Conservation (phyloP, 2,113 vertebrate genomes). For the Coregonus clupeaformis region DNA sequence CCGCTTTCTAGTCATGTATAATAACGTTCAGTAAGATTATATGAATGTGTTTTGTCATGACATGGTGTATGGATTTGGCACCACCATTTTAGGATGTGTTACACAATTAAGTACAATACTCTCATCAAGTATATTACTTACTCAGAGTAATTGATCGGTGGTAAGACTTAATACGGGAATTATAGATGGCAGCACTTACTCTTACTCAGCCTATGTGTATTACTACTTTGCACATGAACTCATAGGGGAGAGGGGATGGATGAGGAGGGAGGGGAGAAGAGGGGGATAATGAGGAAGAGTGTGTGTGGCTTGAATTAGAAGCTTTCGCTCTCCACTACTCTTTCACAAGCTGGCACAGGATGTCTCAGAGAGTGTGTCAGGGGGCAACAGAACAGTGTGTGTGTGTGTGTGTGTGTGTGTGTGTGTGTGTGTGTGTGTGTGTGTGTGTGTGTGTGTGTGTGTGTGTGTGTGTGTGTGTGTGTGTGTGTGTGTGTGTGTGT, state of each 20-base stretch:
- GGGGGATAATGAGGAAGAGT: background rate
- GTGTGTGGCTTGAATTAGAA: background rate
- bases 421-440: constrained; percentile 10
- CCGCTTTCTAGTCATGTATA: too few relatives aligned
- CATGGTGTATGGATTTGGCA: too few relatives aligned
- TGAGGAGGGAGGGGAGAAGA: background rate
- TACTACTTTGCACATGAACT: background rate
- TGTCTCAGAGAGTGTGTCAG: constrained; percentile 22
- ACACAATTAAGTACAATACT: too few relatives aligned
- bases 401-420: constrained; percentile 9
- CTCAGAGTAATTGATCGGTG: too few relatives aligned
- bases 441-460: constrained; percentile 9
- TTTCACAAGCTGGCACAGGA: constrained; percentile 31
- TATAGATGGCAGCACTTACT: background rate
- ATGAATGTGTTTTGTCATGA: too few relatives aligned
- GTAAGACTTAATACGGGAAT: too few relatives aligned
- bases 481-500: constrained; percentile 9
- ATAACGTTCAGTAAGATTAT: too few relatives aligned
- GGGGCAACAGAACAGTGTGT: background rate
- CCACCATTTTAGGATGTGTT: too few relatives aligned
- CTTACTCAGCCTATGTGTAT: background rate
- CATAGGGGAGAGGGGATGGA: background rate
- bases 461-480: constrained; percentile 9
- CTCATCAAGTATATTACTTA: too few relatives aligned
- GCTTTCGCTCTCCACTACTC: constrained; percentile 17